Conservation (phyloP, 2,888 invertebrate species). For the Drosophila sordidapex region DNA sequence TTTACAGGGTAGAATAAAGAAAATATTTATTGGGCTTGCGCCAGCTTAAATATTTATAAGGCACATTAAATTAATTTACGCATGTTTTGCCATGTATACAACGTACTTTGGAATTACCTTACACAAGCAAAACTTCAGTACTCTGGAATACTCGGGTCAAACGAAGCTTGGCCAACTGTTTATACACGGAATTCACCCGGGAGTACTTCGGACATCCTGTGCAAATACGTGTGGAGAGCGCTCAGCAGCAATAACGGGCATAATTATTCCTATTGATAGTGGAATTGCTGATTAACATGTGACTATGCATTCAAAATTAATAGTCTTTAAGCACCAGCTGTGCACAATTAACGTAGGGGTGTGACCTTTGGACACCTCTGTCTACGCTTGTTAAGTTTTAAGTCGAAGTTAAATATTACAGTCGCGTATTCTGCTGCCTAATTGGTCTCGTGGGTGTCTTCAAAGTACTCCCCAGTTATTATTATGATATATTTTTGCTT, state of each 20-base stretch:
- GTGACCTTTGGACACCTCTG: background rate
- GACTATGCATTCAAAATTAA: conserved; percentile 19
- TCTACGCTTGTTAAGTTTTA: conserved; percentile 10
- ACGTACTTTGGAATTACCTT: conserved; percentile 21
- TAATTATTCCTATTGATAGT: conserved; percentile 57
- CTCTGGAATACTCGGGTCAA: conserved; percentile 20
- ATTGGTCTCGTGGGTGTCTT: conserved; percentile 45
- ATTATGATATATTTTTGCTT: conserved; percentile 24
- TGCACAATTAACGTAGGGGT: conserved; percentile 15
- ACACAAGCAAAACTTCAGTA: background rate
- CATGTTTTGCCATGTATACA: conserved; percentile 68
- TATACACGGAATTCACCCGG: conserved; percentile 20
- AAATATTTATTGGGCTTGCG: conserved; percentile 68
- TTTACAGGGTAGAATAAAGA: conserved; percentile 44
- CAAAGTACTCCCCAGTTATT: conserved; percentile 41
- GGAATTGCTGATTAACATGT: conserved; percentile 49
- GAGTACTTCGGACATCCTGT: conserved; percentile 33
- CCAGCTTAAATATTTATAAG: conserved; percentile 79
- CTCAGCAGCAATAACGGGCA: conserved; percentile 29
- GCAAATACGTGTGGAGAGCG: conserved; percentile 26
- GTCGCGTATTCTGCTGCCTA: conserved; percentile 21
- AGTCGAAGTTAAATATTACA: conserved; percentile 41
- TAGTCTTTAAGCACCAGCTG: conserved; percentile 14
- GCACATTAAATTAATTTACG: conserved; percentile 81
- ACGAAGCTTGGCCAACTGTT: conserved; percentile 16